These are phyloP conservation scores for Aplysia californica DNA, from an alignment of 1,140 invertebrate genomes.

Conservation along the genomic window DNA sequence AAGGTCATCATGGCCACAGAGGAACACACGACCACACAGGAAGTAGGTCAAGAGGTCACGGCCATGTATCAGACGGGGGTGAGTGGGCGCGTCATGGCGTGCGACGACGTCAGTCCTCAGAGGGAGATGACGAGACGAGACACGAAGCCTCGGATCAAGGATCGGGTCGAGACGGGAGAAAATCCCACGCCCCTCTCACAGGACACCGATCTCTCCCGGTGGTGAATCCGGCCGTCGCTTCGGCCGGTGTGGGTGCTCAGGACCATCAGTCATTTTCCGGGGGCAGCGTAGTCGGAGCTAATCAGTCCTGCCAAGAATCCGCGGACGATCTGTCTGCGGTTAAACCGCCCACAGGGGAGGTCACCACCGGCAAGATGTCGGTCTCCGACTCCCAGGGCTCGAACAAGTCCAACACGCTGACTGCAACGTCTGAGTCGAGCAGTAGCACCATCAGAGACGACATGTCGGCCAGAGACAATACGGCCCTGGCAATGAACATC, in stretches of 20 bases:
- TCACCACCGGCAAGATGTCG: not conserved
- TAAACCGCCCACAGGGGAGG: not conserved
- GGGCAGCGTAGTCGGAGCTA: no score
- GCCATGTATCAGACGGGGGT: not conserved
- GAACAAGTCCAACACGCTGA: conserved; percentile 6
- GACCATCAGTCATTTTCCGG: no score
- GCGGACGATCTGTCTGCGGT: no score
- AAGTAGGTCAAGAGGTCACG: not conserved
- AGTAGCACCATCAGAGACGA: conserved; percentile 33
- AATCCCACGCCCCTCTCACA: no score
- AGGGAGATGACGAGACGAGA: not conserved
- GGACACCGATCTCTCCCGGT: no score
- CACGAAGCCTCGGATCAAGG: no score
- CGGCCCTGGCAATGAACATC: conserved; percentile 16
- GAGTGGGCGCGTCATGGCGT: not conserved
- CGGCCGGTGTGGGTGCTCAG: no score
- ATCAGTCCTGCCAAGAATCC: no score
- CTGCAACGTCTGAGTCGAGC: conserved; percentile 33
- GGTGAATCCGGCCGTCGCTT: no score
- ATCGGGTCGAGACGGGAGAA: no score
- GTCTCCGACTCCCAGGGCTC: conserved; percentile 30
- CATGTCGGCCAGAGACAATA: not conserved
- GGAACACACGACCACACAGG: not conserved
- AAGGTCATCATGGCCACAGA: not conserved
- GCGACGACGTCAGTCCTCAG: not conserved